Evolutionary conservation across 2,797 vertebrate genomes (phyloP).

Genomic region (Gobionotothen gibberifrons): DNA sequence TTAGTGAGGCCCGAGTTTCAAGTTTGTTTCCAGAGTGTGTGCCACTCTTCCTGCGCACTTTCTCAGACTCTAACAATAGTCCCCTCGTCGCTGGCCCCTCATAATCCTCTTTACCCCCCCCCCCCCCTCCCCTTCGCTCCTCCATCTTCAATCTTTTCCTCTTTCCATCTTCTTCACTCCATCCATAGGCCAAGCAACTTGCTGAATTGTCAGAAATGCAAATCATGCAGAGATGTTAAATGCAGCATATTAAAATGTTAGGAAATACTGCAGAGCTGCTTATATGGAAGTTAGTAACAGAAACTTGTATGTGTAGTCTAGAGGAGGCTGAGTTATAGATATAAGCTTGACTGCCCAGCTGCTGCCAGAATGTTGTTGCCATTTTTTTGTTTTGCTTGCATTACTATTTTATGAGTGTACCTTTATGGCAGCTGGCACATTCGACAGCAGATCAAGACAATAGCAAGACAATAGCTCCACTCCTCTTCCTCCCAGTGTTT

Average conservation of each 20-base stretch:
- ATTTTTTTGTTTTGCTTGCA: conserved; percentile 5
- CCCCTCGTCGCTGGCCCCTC: conserved; percentile 68
- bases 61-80: conserved; percentile 84
- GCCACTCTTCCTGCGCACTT: conserved; percentile 75
- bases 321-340: conserved; percentile 18
- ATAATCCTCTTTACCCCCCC: conserved; percentile 73
- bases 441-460: conserved; percentile 16
- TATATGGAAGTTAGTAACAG: conserved; percentile 20
- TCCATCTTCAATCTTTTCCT: conserved; percentile 34
- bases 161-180: conserved; percentile 42
- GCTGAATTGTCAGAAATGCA: conserved; percentile 67
- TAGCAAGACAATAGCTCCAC: not conserved
- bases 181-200: conserved; percentile 57
- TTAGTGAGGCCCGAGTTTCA: conserved; percentile 35
- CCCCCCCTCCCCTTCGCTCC: not conserved
- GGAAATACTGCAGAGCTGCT: conserved; percentile 50
- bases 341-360: not conserved
- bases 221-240: conserved; percentile 21
- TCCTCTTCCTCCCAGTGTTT: conserved; percentile 1
- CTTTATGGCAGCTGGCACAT: conserved; percentile 21
- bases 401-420: conserved; percentile 25
- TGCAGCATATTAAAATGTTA: conserved; percentile 33
- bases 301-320: too few species aligned
- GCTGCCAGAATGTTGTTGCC: not conserved
- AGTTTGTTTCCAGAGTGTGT: conserved; percentile 56